Evolutionary conservation across 2,797 vertebrate genomes (phyloP).

Genomic region (Scleropages formosus): DNA sequence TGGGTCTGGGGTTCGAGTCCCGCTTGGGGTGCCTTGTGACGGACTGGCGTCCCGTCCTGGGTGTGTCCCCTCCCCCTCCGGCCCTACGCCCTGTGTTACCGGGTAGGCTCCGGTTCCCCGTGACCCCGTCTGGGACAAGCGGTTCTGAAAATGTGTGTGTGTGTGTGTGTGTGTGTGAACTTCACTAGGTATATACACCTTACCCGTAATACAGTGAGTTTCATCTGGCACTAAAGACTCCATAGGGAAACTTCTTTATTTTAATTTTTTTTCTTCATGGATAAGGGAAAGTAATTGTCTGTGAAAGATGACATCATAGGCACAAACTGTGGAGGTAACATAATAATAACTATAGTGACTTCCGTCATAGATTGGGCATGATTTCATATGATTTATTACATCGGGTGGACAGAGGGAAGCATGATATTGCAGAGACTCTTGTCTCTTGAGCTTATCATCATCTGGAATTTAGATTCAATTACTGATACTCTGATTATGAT

Average conservation of each 20-base stretch:
- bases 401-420: slow-evolving; percentile 15
- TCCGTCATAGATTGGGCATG: slow-evolving; percentile 6
- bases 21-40: too few relatives aligned
- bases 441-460: not conserved
- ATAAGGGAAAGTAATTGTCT: slow-evolving; percentile 3
- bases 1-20: too few relatives aligned
- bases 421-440: not conserved
- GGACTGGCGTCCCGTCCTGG: too few relatives aligned
- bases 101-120: too few relatives aligned
- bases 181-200: too few relatives aligned
- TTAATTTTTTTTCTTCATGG: not conserved
- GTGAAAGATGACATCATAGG: slow-evolving; percentile 17
- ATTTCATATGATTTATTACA: slow-evolving; percentile 23
- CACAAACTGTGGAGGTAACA: slow-evolving; percentile 1
- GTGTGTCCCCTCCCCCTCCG: too few relatives aligned
- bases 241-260: too few relatives aligned
- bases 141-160: too few relatives aligned
- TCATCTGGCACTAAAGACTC: too few relatives aligned
- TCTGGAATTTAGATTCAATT: slow-evolving; percentile 3
- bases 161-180: too few relatives aligned
- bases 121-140: too few relatives aligned
- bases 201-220: slow-evolving; percentile 2
- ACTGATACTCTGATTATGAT: not conserved
- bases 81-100: too few relatives aligned
- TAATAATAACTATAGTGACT: slow-evolving; percentile 23